phyloP scores from a whole-genome alignment of 2,113 vertebrate genomes.

The Bos javanicus region DNA sequence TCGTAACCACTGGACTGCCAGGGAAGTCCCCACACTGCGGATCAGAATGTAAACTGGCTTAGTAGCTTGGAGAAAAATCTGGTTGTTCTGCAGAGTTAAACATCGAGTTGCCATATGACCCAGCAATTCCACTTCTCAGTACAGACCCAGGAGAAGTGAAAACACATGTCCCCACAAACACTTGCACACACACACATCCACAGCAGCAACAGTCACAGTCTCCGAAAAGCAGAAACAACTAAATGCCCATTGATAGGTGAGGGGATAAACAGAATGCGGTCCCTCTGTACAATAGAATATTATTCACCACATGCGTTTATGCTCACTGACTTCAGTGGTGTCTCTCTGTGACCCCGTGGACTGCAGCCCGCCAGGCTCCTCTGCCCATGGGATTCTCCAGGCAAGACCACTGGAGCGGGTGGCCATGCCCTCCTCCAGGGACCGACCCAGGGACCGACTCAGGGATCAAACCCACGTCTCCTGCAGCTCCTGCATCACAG shows the following conservation, averaged over 20 bases:
- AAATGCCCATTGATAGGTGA: rapidly evolving
- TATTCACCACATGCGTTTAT: background rate
- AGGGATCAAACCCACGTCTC: background rate
- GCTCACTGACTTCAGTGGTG: background rate
- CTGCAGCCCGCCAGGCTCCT: background rate
- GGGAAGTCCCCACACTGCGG: background rate
- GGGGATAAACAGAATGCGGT: background rate
- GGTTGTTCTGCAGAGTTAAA: background rate
- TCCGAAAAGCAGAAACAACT: rapidly evolving
- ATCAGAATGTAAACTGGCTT: background rate
- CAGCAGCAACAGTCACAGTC: rapidly evolving
- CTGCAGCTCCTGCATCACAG: background rate
- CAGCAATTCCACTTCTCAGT: background rate
- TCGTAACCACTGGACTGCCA: background rate
- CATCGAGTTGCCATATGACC: background rate
- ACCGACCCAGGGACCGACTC: rapidly evolving
- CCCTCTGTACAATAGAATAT: rapidly evolving
- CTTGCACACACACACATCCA: background rate
- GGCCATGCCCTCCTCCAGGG: background rate
- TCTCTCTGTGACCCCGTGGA: background rate
- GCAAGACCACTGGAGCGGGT: background rate
- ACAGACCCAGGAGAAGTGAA: background rate
- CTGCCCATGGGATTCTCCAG: background rate
- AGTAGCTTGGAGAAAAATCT: rapidly evolving
- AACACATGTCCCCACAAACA: background rate